Evolutionary conservation across 2,888 invertebrate genomes (phyloP), one percentile per base, ranked within the genome.

Genomic region (Beris morrisii): DNA sequence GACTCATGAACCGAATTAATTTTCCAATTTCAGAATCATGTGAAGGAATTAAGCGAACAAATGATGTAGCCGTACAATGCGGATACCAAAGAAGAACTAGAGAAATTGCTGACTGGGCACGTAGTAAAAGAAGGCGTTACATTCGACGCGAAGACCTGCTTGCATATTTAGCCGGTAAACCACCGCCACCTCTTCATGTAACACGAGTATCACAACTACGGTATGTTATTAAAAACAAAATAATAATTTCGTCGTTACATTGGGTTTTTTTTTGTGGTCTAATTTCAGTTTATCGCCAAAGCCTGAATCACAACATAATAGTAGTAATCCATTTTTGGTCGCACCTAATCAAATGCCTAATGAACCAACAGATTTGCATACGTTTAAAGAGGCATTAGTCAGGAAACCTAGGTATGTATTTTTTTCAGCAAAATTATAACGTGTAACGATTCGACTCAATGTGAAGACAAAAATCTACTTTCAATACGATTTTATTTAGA

Each of bases 111-210:
- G 87, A 88, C 73, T 91, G 91, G 91, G 89, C 88, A 13, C 84
- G 86, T 71, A 90, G 89, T 79, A 85, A 86, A 79, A 85, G 89
- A 79, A 75, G 79, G 65, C 84, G 89, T 72, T 84, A 87, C 78
- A 91, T 92, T 72, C 83, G 89, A 31, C 83, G 91, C 48, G 91
- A 92, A 75, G 91, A 92, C 76, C 82, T 92, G 31, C 81, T 91
- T 73, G 88, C 90, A 15, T 91, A 89, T 82, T 83, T 92, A 67
- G 86, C 90, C 73, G 91, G 91, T 38, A 87, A 87, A 79, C 84
- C 86, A 71, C 84, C 86, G 67, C 89, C 89, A 69, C 84, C 85
- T 61, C 73, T 84, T 83, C 75, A 84, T 84, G 83, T 82, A 59
- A 69, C 69, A 63, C 58, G 65, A 45, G 65, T 67, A 28, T 63